Evolutionary conservation across 1,140 invertebrate genomes (phyloP).

Genomic region (Bombus cullumanus): DNA sequence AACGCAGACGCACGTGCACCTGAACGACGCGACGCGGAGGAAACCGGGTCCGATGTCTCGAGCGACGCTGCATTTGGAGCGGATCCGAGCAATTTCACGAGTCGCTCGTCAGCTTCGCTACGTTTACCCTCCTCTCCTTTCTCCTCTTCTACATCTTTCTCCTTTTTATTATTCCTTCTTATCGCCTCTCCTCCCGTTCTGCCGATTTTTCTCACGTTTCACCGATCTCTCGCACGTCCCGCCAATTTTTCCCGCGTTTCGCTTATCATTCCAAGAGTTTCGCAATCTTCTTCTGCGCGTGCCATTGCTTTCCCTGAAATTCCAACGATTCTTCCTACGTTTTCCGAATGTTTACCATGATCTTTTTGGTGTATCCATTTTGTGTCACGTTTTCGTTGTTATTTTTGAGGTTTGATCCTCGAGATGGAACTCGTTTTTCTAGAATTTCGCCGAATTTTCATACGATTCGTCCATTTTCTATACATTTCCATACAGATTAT

Average conservation of each 20-base stretch:
- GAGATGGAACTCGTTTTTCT: not conserved
- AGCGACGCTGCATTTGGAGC: slow-evolving; percentile 42
- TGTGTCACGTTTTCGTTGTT: not conserved
- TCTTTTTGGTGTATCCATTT: not conserved
- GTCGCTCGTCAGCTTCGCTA: not conserved
- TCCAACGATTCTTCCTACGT: not conserved
- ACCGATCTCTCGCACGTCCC: not conserved
- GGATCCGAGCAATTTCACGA: slow-evolving; percentile 50
- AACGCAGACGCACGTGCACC: slow-evolving; percentile 10
- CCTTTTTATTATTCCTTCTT: not conserved
- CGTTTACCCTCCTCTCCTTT: not conserved
- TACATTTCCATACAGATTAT: accelerated
- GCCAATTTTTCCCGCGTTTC: not conserved
- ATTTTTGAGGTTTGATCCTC: not conserved
- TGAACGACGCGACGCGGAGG: not conserved
- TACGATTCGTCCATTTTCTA: too few relatives aligned
- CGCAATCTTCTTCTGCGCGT: not conserved
- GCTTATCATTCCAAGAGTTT: not conserved
- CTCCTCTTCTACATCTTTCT: not conserved
- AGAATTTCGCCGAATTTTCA: not conserved
- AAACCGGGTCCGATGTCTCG: slow-evolving; percentile 17
- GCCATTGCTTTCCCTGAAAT: not conserved
- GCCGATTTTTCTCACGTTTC: not conserved
- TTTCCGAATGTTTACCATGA: not conserved
- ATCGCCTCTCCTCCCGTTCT: not conserved